phyloP scores from a whole-genome alignment of 2,113 vertebrate species.

The Sitta europaea region DNA sequence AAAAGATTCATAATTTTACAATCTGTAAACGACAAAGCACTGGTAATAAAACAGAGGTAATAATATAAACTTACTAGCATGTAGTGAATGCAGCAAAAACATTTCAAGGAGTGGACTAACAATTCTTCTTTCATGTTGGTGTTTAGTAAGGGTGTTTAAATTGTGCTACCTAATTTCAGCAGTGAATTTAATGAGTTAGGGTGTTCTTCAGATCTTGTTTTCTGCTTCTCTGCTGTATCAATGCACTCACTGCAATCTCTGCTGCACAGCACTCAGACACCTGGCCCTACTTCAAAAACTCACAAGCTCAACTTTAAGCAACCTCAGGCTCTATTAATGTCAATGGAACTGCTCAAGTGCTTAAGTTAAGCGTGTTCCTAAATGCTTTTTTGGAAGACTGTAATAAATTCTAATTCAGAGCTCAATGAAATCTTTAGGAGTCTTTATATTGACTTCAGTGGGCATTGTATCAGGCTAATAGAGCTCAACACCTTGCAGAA shows the following conservation, averaged over 20 bases:
- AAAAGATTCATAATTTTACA: not conserved
- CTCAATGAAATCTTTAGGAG: constrained; percentile 10
- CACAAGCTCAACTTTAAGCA: constrained; percentile 1
- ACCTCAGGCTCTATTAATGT: constrained; percentile 14
- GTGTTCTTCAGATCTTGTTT: not conserved
- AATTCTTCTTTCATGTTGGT: not conserved
- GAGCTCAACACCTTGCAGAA: constrained; percentile 43
- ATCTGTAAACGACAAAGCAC: not conserved
- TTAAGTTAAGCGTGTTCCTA: constrained; percentile 42
- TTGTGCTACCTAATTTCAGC: not conserved
- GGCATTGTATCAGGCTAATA: constrained; percentile 47
- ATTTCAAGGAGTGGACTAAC: not conserved
- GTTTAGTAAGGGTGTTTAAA: not conserved
- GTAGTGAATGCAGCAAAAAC: not conserved
- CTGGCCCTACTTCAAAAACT: constrained; percentile 17
- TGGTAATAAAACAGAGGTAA: not conserved
- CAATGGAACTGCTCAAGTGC: constrained; percentile 9
- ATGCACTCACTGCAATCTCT: not conserved
- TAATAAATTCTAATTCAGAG: constrained; percentile 50
- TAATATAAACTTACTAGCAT: not conserved
- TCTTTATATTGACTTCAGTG: constrained; percentile 31
- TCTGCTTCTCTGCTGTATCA: not conserved
- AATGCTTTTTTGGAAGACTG: constrained; percentile 11
- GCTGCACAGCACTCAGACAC: not conserved
- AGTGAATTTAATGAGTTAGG: not conserved